Percentiles rank a stretch among this genome's conserved stretches.
Evolutionary conservation across 2,797 vertebrate species (phyloP).

Genomic region (Rhinella marina): DNA sequence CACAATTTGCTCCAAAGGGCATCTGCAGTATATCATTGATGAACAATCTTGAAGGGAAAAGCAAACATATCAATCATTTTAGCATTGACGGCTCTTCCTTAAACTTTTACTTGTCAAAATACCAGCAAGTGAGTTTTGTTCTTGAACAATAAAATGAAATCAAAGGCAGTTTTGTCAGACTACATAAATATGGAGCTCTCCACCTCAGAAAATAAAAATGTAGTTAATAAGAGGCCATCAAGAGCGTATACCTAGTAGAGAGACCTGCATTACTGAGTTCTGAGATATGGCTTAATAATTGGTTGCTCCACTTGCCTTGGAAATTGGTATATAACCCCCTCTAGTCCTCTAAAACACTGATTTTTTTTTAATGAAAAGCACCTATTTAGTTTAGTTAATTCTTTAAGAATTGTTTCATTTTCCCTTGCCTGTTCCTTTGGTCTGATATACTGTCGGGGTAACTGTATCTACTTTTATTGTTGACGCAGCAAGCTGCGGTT

Average conservation of each 20-base stretch:
- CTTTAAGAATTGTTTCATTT: too few relatives aligned
- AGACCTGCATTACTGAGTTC: neutral
- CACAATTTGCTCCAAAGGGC: neutral
- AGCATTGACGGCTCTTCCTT: neutral
- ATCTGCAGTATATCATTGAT: neutral
- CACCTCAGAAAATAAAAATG: neutral
- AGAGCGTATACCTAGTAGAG: neutral
- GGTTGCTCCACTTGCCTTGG: too few relatives aligned
- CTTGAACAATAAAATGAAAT: neutral
- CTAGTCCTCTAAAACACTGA: too few relatives aligned
- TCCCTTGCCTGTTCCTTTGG: too few relatives aligned
- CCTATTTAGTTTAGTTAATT: too few relatives aligned
- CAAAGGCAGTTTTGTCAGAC: neutral
- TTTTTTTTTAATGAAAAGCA: too few relatives aligned
- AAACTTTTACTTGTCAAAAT: conserved; percentile 8
- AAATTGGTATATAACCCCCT: too few relatives aligned
- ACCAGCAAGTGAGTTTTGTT: neutral
- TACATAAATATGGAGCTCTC: neutral
- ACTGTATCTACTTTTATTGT: too few relatives aligned
- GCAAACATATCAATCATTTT: conserved; percentile 14
- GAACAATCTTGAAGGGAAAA: neutral
- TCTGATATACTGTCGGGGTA: too few relatives aligned
- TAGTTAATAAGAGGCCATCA: neutral
- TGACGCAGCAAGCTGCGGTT: too few relatives aligned
- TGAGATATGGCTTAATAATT: neutral